Evolutionary conservation across 2,888 invertebrate species (phyloP).

Genomic region (Oeneis ivallda): DNA sequence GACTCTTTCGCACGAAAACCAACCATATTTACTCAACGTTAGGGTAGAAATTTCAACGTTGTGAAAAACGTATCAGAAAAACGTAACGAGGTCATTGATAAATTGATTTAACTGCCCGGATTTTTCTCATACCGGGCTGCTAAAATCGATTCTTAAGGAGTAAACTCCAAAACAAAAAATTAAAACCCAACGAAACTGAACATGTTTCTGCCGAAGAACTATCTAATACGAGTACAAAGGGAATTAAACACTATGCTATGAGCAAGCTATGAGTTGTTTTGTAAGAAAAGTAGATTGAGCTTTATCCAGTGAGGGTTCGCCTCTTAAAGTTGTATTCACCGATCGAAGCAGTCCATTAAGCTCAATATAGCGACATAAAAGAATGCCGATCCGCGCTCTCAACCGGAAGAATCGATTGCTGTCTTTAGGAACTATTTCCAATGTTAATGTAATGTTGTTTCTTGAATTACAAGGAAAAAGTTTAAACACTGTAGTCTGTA

Average conservation of each 20-base stretch:
- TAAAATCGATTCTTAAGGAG: too few relatives aligned
- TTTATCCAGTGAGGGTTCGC: conserved; percentile 19
- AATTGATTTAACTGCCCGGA: too few relatives aligned
- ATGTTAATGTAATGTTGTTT: conserved; percentile 9
- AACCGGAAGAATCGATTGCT: conserved; percentile 36
- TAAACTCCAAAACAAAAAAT: background rate
- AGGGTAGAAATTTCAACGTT: too few relatives aligned
- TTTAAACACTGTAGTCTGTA: too few relatives aligned
- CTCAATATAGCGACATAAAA: conserved; percentile 33
- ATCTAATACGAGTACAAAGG: background rate
- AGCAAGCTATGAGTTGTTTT: background rate
- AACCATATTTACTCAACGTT: too few relatives aligned
- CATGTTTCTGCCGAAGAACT: too few relatives aligned
- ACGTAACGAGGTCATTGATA: too few relatives aligned
- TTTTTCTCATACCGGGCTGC: too few relatives aligned
- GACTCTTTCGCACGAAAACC: too few relatives aligned
- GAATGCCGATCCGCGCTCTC: conserved; percentile 33
- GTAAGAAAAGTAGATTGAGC: background rate
- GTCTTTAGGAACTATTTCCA: conserved; percentile 32
- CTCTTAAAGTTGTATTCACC: conserved; percentile 28
- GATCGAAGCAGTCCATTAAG: conserved; percentile 35
- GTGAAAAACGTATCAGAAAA: too few relatives aligned
- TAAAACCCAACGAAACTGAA: background rate
- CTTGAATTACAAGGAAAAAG: too few relatives aligned
- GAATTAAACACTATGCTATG: background rate